Conservation (phyloP, 2,888 invertebrate species). For the Cataglyphis altisquamis region DNA sequence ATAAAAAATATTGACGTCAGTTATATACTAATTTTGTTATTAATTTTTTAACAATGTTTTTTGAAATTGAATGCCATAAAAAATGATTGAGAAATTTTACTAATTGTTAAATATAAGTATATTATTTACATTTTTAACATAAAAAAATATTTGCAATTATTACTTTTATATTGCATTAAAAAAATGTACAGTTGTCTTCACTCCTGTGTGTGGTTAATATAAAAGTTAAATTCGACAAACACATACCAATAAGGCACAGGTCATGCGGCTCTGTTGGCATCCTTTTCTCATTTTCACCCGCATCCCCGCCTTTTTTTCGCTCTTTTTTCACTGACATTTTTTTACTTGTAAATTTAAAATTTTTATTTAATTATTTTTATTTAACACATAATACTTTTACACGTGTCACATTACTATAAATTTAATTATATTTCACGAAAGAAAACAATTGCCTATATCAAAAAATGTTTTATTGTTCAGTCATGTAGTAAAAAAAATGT, state of each 20-base stretch:
- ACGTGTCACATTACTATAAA: conserved; percentile 20
- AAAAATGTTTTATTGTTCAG: background rate
- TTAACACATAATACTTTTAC: background rate
- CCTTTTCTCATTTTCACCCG: background rate
- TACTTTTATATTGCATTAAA: conserved; percentile 8
- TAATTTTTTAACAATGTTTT: background rate
- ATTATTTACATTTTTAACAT: background rate
- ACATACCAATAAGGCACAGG: conserved; percentile 58
- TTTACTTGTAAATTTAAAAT: conserved; percentile 52
- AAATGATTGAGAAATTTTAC: background rate
- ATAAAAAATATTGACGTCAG: background rate
- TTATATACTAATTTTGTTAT: background rate
- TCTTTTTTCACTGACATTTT: conserved; percentile 59
- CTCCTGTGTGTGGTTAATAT: background rate
- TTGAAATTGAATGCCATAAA: background rate
- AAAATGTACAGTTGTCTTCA: conserved; percentile 20
- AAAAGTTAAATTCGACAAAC: conserved; percentile 9
- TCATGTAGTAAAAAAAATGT: background rate
- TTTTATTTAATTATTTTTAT: background rate
- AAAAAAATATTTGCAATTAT: background rate
- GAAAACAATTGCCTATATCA: conserved; percentile 45
- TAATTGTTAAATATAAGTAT: background rate
- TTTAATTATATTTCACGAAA: conserved; percentile 48
- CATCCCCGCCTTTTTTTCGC: background rate
- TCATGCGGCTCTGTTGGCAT: background rate